phyloP scores from a whole-genome alignment of 2,797 vertebrate species.

The Pantherophis vulpinus region DNA sequence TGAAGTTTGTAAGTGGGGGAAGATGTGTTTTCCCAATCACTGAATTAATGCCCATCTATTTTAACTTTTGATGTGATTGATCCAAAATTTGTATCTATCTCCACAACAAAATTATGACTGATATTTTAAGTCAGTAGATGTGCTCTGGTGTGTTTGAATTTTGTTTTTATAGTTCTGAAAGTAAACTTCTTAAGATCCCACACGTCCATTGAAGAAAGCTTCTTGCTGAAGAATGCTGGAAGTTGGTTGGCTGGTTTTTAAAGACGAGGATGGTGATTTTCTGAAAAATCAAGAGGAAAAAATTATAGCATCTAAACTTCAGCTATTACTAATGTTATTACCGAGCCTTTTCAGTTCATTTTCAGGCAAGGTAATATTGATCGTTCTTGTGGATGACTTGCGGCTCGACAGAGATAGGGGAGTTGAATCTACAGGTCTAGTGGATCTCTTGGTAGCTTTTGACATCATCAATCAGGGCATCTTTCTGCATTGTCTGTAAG shows the following conservation, averaged over 20 bases:
- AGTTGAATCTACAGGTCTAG: neutral
- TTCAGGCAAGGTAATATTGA: neutral
- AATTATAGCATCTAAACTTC: neutral
- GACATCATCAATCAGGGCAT: neutral
- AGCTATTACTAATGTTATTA: neutral
- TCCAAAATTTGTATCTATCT: neutral
- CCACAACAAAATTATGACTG: neutral
- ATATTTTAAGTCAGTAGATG: neutral
- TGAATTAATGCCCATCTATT: neutral
- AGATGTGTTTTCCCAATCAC: neutral
- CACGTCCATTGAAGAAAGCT: neutral
- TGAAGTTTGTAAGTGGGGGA: neutral
- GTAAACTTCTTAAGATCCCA: neutral
- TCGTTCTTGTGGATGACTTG: neutral
- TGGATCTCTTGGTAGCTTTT: neutral
- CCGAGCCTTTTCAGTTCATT: neutral
- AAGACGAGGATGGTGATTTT: neutral
- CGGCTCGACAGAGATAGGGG: neutral
- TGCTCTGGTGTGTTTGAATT: neutral
- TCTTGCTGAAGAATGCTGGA: neutral
- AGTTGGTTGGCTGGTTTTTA: neutral
- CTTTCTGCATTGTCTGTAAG: neutral
- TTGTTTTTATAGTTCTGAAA: neutral
- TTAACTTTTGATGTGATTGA: neutral
- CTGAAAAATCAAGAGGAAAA: neutral